Percentiles rank a stretch among this genome's conserved stretches.
These are phyloP conservation scores for Brachionus paranguensis DNA, from an alignment of 1,140 invertebrate genomes.

Conservation along the genomic window DNA sequence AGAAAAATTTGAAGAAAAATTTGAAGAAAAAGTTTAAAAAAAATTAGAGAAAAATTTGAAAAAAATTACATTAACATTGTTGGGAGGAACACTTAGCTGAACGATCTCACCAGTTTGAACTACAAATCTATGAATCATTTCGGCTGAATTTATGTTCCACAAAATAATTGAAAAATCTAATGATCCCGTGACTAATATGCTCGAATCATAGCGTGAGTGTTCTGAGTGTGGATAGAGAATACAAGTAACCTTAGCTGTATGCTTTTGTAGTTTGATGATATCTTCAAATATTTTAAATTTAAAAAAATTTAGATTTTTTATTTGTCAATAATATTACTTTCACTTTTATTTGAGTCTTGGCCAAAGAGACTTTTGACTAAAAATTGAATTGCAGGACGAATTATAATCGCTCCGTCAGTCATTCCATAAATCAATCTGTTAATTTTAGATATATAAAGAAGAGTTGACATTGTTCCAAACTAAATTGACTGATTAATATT, in stretches of 20 bases:
- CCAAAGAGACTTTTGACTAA: constrained; percentile 83
- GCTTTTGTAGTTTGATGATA: constrained; percentile 64
- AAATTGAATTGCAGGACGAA: constrained; percentile 84
- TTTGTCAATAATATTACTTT: background rate
- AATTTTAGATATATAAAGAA: constrained; percentile 78
- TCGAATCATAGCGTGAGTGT: constrained; percentile 82
- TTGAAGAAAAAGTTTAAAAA: too few relatives aligned
- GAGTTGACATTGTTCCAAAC: constrained; percentile 29
- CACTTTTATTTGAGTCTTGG: constrained; percentile 17
- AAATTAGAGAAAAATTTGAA: background rate
- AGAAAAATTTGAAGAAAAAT: too few relatives aligned
- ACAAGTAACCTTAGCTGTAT: constrained; percentile 87
- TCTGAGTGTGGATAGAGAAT: constrained; percentile 88
- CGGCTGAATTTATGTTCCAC: constrained; percentile 89
- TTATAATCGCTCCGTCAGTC: constrained; percentile 92
- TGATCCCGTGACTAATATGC: constrained; percentile 85
- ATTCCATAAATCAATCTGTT: constrained; percentile 86
- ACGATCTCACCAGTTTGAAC: constrained; percentile 80
- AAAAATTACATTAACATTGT: constrained; percentile 71
- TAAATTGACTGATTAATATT: constrained; percentile 53
- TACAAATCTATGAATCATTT: constrained; percentile 84
- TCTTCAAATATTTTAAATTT: constrained; percentile 65
- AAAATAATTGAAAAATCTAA: constrained; percentile 94
- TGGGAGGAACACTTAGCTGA: constrained; percentile 81
- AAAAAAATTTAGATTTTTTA: constrained; percentile 39